Evolutionary conservation across 2,113 vertebrate genomes (phyloP).

Genomic region (Gadus macrocephalus): DNA sequence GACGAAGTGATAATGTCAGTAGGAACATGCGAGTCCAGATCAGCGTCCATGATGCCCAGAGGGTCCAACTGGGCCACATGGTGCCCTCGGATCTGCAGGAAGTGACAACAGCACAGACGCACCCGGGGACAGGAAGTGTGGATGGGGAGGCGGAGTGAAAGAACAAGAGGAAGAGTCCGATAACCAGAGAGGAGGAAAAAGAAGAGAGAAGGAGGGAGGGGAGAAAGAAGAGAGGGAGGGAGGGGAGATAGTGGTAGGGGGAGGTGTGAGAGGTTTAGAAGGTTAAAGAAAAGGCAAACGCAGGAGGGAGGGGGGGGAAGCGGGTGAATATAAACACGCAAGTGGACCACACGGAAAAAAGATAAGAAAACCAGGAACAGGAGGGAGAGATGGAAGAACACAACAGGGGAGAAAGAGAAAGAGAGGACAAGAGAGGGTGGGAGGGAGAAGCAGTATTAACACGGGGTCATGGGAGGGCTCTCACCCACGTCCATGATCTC

Average conservation of each 20-base stretch:
- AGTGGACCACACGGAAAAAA: background rate
- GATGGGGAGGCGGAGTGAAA: slow-evolving; percentile 16
- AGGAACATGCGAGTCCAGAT: slow-evolving; percentile 97
- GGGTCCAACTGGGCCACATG: slow-evolving; percentile 99
- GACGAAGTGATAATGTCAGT: slow-evolving; percentile 97
- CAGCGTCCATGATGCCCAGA: slow-evolving; percentile 98
- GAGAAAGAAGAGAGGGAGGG: background rate
- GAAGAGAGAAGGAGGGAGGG: background rate
- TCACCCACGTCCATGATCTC: slow-evolving; percentile 93
- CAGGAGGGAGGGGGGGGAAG: slow-evolving; percentile 36
- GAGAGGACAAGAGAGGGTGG: slow-evolving; percentile 25
- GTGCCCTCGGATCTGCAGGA: slow-evolving; percentile 96
- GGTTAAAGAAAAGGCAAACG: background rate
- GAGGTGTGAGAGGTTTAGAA: slow-evolving; percentile 22
- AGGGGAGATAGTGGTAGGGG: slow-evolving; percentile 3
- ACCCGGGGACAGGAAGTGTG: slow-evolving; percentile 25
- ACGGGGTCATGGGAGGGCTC: slow-evolving; percentile 69
- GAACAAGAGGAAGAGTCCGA: background rate
- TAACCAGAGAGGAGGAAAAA: background rate
- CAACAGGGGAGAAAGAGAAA: background rate
- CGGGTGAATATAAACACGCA: slow-evolving; percentile 34
- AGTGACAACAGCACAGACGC: slow-evolving; percentile 52
- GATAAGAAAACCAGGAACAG: slow-evolving; percentile 22
- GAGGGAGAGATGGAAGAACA: background rate
- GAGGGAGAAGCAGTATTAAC: slow-evolving; percentile 68